phyloP scores from a whole-genome alignment of 2,797 vertebrate genomes.

The Gambusia yucatana region DNA sequence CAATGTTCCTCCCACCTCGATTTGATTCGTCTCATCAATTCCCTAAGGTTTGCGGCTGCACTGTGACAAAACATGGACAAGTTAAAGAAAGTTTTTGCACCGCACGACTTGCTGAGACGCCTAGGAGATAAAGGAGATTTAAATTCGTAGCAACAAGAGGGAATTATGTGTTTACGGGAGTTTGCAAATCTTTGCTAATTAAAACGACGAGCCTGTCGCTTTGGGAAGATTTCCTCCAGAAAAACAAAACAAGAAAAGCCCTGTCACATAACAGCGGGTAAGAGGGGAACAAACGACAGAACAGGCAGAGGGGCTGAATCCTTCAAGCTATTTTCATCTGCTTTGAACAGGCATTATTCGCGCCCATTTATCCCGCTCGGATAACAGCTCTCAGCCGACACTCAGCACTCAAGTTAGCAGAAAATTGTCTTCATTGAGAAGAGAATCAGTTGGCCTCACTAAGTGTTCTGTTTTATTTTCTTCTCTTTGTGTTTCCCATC shows the following conservation, averaged over 20 bases:
- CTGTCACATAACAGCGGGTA: constrained; percentile 20
- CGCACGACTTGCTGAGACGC: constrained; percentile 6
- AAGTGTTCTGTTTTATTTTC: constrained; percentile 24
- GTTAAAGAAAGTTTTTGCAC: neutral
- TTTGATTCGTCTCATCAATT: neutral
- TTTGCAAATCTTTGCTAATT: constrained; percentile 45
- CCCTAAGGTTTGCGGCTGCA: neutral
- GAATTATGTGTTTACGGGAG: constrained; percentile 17
- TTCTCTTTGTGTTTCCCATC: constrained; percentile 23
- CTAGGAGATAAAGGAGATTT: constrained; percentile 31
- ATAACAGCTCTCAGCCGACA: constrained; percentile 35
- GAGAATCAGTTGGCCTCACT: constrained; percentile 29
- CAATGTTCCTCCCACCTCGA: neutral
- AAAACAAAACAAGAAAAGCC: constrained; percentile 22
- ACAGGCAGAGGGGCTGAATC: constrained; percentile 38
- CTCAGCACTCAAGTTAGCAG: constrained; percentile 29
- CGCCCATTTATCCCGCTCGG: constrained; percentile 56
- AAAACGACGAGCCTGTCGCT: constrained; percentile 42
- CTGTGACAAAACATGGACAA: neutral
- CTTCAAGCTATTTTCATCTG: constrained; percentile 50
- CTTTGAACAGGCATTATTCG: constrained; percentile 31
- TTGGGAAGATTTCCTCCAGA: constrained; percentile 29
- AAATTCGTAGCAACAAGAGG: constrained; percentile 25
- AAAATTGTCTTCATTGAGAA: constrained; percentile 43
- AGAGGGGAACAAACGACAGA: constrained; percentile 37